phyloP scores from a whole-genome alignment of 2,888 invertebrate genomes.

The Microplitis deprimator region DNA sequence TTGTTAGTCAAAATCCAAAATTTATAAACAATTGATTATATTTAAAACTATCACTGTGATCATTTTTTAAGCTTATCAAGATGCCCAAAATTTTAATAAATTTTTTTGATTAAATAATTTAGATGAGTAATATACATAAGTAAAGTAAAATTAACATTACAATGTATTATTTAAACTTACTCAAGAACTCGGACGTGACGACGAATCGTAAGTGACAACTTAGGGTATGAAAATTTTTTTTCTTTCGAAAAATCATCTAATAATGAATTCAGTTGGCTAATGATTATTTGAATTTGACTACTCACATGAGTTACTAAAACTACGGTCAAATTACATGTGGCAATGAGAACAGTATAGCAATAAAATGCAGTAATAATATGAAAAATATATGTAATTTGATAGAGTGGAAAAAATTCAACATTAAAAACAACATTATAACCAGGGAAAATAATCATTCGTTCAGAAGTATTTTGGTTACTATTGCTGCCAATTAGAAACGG shows the following conservation, averaged over 20 bases:
- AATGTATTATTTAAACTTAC: not conserved
- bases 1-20: no score
- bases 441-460: slow-evolving; percentile 35
- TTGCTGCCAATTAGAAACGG: not conserved
- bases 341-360: slow-evolving; percentile 44
- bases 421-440: slow-evolving; percentile 51
- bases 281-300: slow-evolving; percentile 52
- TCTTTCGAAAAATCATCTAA: slow-evolving; percentile 19
- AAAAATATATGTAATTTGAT: slow-evolving; percentile 50
- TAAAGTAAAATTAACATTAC: no score
- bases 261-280: slow-evolving; percentile 38
- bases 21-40: no score
- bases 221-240: not conserved
- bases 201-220: not conserved
- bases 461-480: not conserved
- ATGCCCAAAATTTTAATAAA: no score
- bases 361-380: slow-evolving; percentile 46
- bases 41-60: no score
- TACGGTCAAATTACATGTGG: slow-evolving; percentile 48
- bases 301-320: slow-evolving; percentile 52
- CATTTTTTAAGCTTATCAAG: no score
- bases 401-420: slow-evolving; percentile 48
- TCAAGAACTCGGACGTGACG: not conserved
- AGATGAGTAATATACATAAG: no score
- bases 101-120: no score